Percentiles rank a stretch among this genome's conserved stretches.
Evolutionary conservation across 2,888 invertebrate genomes (phyloP).

Genomic region (Ornithoptera alexandrae): DNA sequence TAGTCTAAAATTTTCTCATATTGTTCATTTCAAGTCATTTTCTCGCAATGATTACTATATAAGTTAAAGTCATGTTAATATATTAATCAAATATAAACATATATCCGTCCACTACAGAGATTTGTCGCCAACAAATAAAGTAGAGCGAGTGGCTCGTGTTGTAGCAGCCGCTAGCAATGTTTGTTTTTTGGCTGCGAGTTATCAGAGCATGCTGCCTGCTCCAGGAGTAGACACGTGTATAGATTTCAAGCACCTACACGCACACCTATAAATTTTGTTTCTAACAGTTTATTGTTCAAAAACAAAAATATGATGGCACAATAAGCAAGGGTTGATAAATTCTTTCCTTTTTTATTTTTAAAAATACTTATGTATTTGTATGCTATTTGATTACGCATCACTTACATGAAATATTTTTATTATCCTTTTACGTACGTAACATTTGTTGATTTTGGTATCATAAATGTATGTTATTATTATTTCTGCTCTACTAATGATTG

Average conservation of each 20-base stretch:
- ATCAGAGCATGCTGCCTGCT: constrained; percentile 26
- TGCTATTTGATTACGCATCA: too few species aligned
- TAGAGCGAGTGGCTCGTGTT: constrained; percentile 19
- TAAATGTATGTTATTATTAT: too few species aligned
- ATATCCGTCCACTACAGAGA: not conserved
- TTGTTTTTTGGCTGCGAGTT: constrained; percentile 15
- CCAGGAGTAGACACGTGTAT: constrained; percentile 25
- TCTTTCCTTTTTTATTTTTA: not conserved
- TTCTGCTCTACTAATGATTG: too few species aligned
- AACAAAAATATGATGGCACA: not conserved
- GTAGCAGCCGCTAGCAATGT: constrained; percentile 9
- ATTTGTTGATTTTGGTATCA: too few species aligned
- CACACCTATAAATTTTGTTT: not conserved
- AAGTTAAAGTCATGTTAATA: not conserved
- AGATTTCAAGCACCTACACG: constrained; percentile 28
- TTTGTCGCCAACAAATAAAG: constrained; percentile 14
- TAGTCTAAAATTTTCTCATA: not conserved
- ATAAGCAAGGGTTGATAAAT: not conserved
- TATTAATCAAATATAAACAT: constrained; percentile 4
- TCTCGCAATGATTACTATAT: not conserved
- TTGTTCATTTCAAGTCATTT: not conserved
- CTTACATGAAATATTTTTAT: too few species aligned
- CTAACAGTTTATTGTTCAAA: not conserved
- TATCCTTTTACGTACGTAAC: too few species aligned
- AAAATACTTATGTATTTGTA: too few species aligned